phyloP scores from a whole-genome alignment of 2,113 vertebrate species.

The Pseudorasbora parva region DNA sequence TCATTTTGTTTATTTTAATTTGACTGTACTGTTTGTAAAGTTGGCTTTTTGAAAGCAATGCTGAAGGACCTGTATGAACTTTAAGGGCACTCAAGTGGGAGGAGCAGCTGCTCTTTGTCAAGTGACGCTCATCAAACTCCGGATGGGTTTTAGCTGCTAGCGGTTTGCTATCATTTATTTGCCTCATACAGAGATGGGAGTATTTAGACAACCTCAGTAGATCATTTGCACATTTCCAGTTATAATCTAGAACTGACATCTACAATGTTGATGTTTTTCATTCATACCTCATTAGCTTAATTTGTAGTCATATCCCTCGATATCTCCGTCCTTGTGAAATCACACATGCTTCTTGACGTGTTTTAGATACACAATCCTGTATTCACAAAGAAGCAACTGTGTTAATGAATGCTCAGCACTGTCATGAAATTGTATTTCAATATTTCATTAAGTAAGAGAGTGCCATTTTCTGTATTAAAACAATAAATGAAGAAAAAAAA shows the following conservation, averaged over 20 bases:
- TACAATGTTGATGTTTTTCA: conserved; percentile 16
- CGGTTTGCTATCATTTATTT: conserved; percentile 5
- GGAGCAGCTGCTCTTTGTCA: neutral
- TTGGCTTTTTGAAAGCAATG: conserved; percentile 25
- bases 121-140: conserved; percentile 9
- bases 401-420: neutral
- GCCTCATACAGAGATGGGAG: conserved; percentile 19
- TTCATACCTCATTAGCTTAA: conserved; percentile 44
- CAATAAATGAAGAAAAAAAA: neutral
- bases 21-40: neutral
- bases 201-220: neutral
- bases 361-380: neutral
- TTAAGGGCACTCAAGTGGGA: neutral
- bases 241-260: conserved; percentile 23
- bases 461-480: conserved; percentile 34
- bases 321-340: neutral
- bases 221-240: conserved; percentile 32
- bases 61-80: conserved; percentile 22
- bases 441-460: neutral
- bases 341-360: neutral
- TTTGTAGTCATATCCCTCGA: conserved; percentile 27
- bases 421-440: neutral
- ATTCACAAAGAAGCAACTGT: conserved; percentile 11
- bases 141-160: neutral
- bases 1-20: neutral